Evolutionary conservation across 2,888 invertebrate genomes (phyloP).

Genomic region (Standfussiana lucernea): DNA sequence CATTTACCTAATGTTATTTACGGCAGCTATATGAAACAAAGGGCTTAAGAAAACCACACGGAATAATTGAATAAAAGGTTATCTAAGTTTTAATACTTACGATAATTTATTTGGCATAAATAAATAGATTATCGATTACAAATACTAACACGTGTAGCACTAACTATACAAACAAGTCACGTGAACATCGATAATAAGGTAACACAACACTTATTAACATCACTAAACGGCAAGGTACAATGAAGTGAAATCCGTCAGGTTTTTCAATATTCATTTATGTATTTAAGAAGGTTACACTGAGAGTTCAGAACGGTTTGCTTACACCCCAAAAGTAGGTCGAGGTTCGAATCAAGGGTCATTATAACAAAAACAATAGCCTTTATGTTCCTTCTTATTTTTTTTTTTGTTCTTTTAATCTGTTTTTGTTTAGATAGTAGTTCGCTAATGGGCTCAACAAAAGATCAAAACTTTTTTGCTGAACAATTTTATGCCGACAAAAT

Average conservation of each 20-base stretch:
- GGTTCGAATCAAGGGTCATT: constrained; percentile 24
- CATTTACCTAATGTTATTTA: background rate
- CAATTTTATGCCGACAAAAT: background rate
- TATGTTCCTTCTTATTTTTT: background rate
- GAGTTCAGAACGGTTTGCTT: constrained; percentile 18
- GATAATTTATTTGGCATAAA: too few relatives aligned
- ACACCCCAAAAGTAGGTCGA: constrained; percentile 40
- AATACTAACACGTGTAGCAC: background rate
- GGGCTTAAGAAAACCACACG: background rate
- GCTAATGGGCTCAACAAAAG: constrained; percentile 13
- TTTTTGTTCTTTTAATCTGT: constrained; percentile 18
- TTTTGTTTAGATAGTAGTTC: constrained; percentile 35
- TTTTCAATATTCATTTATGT: constrained; percentile 48
- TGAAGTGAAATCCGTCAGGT: constrained; percentile 6
- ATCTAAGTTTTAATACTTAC: too few relatives aligned
- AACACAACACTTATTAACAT: constrained; percentile 1
- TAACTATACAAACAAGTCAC: background rate
- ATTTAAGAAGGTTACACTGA: constrained; percentile 36
- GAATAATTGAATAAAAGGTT: background rate
- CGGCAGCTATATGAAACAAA: background rate
- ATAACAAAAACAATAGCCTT: constrained; percentile 29
- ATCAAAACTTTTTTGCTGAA: background rate
- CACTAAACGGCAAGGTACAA: constrained; percentile 30
- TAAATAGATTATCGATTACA: background rate
- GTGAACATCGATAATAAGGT: constrained; percentile 2